phyloP scores from a whole-genome alignment of 2,888 invertebrate genomes.

The Drosophila pegasa region DNA sequence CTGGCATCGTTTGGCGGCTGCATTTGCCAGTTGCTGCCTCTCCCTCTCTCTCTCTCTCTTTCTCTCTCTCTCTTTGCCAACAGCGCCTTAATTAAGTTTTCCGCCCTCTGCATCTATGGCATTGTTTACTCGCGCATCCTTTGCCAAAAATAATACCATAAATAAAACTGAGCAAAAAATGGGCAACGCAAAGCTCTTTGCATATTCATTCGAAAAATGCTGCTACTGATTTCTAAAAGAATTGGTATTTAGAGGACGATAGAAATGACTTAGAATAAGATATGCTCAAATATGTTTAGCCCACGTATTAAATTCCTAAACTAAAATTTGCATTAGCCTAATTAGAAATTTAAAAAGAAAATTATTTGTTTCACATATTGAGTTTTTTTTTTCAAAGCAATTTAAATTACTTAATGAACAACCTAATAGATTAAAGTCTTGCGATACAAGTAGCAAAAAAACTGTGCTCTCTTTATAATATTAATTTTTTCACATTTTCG shows the following conservation, averaged over 20 bases:
- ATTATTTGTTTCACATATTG: too few relatives aligned
- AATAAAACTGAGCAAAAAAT: conserved; percentile 50
- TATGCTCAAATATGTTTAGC: not conserved
- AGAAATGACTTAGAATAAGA: not conserved
- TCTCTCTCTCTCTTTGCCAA: not conserved
- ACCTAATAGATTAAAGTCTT: too few relatives aligned
- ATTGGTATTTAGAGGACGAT: not conserved
- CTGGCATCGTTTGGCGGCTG: conserved; percentile 25
- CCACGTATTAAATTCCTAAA: not conserved
- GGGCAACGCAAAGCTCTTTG: conserved; percentile 11
- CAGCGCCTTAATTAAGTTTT: conserved; percentile 71
- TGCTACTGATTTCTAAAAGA: not conserved
- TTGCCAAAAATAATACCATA: conserved; percentile 54
- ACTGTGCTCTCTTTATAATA: too few relatives aligned
- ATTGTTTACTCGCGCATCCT: conserved; percentile 48
- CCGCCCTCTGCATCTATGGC: conserved; percentile 35
- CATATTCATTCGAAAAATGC: conserved; percentile 8
- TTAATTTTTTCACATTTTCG: too few relatives aligned
- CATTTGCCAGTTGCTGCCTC: conserved; percentile 50
- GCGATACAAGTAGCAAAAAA: too few relatives aligned
- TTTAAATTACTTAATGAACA: too few relatives aligned
- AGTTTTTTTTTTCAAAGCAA: too few relatives aligned
- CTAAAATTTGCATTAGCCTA: too few relatives aligned
- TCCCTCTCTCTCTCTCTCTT: not conserved
- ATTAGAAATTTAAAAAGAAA: too few relatives aligned